Conservation (phyloP, 2,113 vertebrate genomes). For the Anarhynchus alexandrinus region DNA sequence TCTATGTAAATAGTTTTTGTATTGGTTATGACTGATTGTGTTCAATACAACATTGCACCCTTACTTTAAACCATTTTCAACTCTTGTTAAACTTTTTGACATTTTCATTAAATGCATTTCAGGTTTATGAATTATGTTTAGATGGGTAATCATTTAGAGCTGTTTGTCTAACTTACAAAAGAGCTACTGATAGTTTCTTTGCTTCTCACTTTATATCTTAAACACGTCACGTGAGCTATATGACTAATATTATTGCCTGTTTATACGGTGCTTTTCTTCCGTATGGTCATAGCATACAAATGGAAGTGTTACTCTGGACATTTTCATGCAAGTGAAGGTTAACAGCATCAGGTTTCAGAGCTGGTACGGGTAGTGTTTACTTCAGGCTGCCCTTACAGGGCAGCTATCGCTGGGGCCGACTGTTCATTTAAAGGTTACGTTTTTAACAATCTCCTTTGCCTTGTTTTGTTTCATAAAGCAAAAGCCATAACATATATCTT, state of each 20-base stretch:
- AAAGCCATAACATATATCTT: not conserved
- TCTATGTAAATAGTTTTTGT: not conserved
- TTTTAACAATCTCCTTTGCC: not conserved
- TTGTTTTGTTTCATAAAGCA: not conserved
- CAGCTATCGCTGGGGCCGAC: not conserved
- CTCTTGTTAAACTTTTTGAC: not conserved
- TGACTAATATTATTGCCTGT: not conserved
- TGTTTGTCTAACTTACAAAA: not conserved
- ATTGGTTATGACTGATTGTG: not conserved
- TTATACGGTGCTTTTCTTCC: not conserved
- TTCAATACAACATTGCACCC: accelerated
- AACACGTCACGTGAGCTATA: accelerated
- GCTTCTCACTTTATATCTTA: not conserved
- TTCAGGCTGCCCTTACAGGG: not conserved
- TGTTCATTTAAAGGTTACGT: not conserved
- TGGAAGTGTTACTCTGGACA: not conserved
- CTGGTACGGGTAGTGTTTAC: not conserved
- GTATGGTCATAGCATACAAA: accelerated
- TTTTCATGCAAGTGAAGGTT: not conserved
- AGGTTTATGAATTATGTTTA: not conserved
- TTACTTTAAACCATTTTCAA: not conserved
- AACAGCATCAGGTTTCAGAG: not conserved
- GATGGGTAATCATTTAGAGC: not conserved
- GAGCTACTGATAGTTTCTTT: not conserved
- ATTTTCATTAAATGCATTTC: not conserved